Evolutionary conservation across 2,888 invertebrate genomes (phyloP), one percentile per base, ranked within the genome.

Genomic region (Trissolcus brochymenae): DNA sequence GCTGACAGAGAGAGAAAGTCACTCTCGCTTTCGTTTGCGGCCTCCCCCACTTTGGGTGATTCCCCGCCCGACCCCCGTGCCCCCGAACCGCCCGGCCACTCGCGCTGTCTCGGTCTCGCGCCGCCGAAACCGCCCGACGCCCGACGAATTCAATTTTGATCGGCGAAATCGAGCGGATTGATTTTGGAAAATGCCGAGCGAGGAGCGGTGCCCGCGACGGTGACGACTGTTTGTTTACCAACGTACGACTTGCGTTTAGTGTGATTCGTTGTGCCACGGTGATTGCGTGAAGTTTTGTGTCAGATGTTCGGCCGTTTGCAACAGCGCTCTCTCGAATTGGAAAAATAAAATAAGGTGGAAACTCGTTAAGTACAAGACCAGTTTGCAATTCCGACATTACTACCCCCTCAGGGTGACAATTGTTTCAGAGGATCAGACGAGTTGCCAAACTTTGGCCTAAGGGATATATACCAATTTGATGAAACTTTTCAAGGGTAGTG

Each of bases 21-120:
- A 84, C 87, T 86, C 84, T 86, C 83, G 82, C 85, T 86, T 85
- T 87, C 87, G 82, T 83, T 84, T 68, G 82, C 74, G 60, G 79
- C 78, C 80, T 72, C 80, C 79, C 78, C 80, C 81, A 67, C 70
- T 66, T 74, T 54, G 59, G 71, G 67, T 65, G 62, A 65, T 78
- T 73, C 77, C 67, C 59, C 77, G 76, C 61, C 70, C 67, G 77
- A 71, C 74, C 78, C 57, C 57, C 43, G 29, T 49, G 11, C 51
- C 19, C 60, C 60, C 56, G 59, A 75, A 72, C 67, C 74, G 50
- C 76, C 68, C 74, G 46, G 41, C 61, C 76, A 46, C 74, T 77
- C 78, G 79, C 76, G 61, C 66, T 65, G 64, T 70, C 65, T 72
- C 73, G 68, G 57, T 53, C 43, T 35, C 78, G 59, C 65, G 65